These are phyloP conservation scores for Coilia nasus DNA, from an alignment of 2,797 vertebrate species.

Conservation along the genomic window DNA sequence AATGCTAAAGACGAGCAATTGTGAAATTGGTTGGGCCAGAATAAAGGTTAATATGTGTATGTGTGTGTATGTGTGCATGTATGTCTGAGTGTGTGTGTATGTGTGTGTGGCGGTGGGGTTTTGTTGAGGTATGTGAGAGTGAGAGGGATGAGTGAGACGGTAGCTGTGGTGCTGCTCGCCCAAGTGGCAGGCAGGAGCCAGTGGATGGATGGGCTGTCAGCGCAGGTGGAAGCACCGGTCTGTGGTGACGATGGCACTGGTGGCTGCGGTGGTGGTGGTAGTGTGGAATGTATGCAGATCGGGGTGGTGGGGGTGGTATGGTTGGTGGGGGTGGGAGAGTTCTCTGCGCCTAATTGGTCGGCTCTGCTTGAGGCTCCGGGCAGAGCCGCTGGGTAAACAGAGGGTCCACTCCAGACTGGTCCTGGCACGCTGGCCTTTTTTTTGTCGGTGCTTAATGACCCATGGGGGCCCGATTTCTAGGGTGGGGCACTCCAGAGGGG, in stretches of 20 bases:
- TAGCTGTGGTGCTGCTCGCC: not conserved
- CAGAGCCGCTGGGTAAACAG: slow-evolving; percentile 37
- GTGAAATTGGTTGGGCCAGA: too few relatives aligned
- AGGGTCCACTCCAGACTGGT: slow-evolving; percentile 21
- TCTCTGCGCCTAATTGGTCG: slow-evolving; percentile 23
- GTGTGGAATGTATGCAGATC: not conserved
- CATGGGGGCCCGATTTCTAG: slow-evolving; percentile 41
- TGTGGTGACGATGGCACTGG: not conserved
- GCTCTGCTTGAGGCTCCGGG: slow-evolving; percentile 4
- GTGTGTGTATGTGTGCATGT: not conserved
- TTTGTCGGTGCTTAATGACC: slow-evolving; percentile 56
- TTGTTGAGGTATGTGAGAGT: not conserved
- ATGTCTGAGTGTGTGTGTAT: not conserved
- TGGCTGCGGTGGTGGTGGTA: not conserved
- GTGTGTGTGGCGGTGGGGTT: not conserved
- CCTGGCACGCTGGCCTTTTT: slow-evolving; percentile 27
- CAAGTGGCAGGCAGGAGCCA: slow-evolving; percentile 22
- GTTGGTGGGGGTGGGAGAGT: not conserved
- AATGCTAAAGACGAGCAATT: too few relatives aligned
- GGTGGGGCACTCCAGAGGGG: slow-evolving; percentile 36
- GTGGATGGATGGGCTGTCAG: not conserved
- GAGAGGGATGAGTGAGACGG: not conserved
- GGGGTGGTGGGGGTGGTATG: not conserved
- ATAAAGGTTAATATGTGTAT: not conserved
- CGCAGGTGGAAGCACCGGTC: not conserved